phyloP scores from a whole-genome alignment of 2,113 vertebrate genomes.

The Donacobius atricapilla region DNA sequence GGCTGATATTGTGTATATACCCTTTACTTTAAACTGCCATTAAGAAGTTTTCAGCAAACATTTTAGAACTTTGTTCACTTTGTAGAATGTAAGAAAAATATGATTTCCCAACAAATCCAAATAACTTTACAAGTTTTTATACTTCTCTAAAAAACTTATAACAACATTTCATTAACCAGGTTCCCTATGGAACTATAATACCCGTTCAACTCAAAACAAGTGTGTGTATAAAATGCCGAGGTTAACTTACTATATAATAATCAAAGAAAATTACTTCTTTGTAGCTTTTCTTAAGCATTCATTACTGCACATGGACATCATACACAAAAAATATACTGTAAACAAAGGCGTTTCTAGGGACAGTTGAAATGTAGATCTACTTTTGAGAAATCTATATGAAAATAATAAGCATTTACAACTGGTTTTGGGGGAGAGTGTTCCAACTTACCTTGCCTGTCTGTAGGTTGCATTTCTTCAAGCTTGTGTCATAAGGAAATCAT shows the following conservation, averaged over 20 bases:
- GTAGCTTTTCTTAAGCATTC: background rate
- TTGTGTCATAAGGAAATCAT: conserved; percentile 81
- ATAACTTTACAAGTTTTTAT: background rate
- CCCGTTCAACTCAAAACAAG: background rate
- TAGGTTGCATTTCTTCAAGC: conserved; percentile 72
- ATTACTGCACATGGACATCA: background rate
- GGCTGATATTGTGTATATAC: background rate
- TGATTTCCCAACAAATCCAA: background rate
- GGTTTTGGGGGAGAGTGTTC: conserved; percentile 11
- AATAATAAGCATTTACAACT: conserved; percentile 5
- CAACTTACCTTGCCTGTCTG: conserved; percentile 85
- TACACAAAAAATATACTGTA: background rate
- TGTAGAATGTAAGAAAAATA: background rate
- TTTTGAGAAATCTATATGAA: background rate
- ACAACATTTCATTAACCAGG: background rate
- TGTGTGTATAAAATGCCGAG: background rate
- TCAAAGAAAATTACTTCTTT: background rate
- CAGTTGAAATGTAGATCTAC: background rate
- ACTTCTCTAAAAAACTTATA: background rate
- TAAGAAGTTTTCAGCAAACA: background rate
- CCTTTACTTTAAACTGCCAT: background rate
- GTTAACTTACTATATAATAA: background rate
- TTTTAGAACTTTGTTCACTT: background rate
- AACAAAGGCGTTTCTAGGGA: background rate
- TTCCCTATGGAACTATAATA: background rate